phyloP scores from a whole-genome alignment of 2,888 invertebrate species.

The Erannis defoliaria region DNA sequence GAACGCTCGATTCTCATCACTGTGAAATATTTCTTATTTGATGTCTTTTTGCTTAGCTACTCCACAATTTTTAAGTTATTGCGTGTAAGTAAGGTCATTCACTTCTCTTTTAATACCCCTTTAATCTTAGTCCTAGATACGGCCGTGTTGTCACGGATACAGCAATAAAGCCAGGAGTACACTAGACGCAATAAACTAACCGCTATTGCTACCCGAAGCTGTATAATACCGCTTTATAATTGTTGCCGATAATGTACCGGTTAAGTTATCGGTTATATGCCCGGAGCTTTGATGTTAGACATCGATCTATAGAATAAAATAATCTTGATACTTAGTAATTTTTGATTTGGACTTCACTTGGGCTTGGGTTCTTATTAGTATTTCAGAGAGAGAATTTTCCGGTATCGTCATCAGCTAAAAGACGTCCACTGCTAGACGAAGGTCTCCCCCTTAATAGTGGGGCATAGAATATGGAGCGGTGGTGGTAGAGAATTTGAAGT shows the following conservation, averaged over 20 bases:
- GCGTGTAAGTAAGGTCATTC: background rate
- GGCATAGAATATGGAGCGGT: no score
- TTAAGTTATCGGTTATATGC: slow-evolving; percentile 43
- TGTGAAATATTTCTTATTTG: no score
- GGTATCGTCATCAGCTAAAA: no score
- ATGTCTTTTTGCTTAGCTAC: no score
- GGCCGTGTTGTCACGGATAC: slow-evolving; percentile 52
- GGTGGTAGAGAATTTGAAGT: no score
- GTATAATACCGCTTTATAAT: slow-evolving; percentile 71
- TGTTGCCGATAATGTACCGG: slow-evolving; percentile 60
- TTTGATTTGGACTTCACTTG: background rate
- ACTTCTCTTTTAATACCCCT: background rate
- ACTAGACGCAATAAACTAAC: slow-evolving; percentile 72
- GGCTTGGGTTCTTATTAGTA: no score
- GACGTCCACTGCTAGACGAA: no score
- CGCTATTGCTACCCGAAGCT: slow-evolving; percentile 67
- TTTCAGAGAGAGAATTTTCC: no score
- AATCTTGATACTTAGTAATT: background rate
- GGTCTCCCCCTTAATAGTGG: no score
- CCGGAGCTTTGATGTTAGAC: slow-evolving; percentile 37
- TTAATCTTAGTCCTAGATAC: slow-evolving; percentile 32
- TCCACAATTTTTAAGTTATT: no score
- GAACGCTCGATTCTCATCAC: no score
- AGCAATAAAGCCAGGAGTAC: slow-evolving; percentile 67
- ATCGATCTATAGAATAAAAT: slow-evolving; percentile 27